Evolutionary conservation across 1,140 invertebrate species (phyloP), one percentile per base, ranked within the genome.

Genomic region (Nasonia longicornis): DNA sequence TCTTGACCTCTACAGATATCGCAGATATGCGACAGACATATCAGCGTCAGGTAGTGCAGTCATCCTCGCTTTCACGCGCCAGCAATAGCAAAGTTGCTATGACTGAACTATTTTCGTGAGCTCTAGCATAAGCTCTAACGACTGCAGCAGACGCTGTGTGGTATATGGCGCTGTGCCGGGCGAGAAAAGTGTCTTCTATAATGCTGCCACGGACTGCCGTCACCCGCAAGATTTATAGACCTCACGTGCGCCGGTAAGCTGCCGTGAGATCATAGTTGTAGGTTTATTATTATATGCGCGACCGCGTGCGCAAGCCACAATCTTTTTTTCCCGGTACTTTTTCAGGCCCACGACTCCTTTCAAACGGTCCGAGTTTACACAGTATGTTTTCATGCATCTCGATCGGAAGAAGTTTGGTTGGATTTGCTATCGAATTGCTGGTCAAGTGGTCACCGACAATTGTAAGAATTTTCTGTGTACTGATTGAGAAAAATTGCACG

Each of bases 41-140:
- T 67, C n/a, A 67, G n/a, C 20, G 66, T 29, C 22, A 22, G 26
- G 26, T n/a, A 26, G 66, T 67, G 38, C 66, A 29, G 20, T 20
- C 66, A 26, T 11, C n/a, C 66, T 22, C 12, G 66, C 1, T 29
- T 20, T 63, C 58, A 31, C 10, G 16, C 35, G 69, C 69, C 35
- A 29, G 35, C 66, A 67, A 31, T 31, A 0, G 66, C 66, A 67
- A 12, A 67, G 26, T 81, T 78, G 71, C 67, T 79, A 79, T 83
- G 79, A 76, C 64, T 77, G 79, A 77, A 83, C 83, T 83, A 83
- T 84, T 84, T 84, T 82, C 52, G 83, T 80, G 76, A 75, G 72
- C 79, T 8, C 38, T 82, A 70, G 31, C 31, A 3, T 3, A 35
- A 35, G 31, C 31, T 35, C 31, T 31, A 67, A 1, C 64, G 64